A percentile compares a stretch with the other conserved stretches of the same genome.
These are phyloP conservation scores for Drosophila mayaguana DNA, from an alignment of 2,888 invertebrate genomes.

Conservation along the genomic window DNA sequence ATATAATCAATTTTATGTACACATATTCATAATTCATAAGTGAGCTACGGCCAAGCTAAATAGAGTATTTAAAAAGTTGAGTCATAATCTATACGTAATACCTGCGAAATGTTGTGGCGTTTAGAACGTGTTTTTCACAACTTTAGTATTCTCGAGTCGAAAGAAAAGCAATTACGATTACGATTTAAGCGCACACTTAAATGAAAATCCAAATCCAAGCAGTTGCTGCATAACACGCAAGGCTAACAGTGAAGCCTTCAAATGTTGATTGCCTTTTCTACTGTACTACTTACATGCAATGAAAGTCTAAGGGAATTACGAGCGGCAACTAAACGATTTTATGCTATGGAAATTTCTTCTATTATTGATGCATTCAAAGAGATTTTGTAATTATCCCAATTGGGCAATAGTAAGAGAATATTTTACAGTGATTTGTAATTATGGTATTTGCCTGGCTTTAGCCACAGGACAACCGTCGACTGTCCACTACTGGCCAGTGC, in stretches of 20 bases:
- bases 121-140: constrained; percentile 8
- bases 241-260: constrained; percentile 1
- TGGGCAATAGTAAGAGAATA: not conserved
- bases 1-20: too few species aligned
- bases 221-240: constrained; percentile 3
- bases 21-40: not conserved
- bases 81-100: constrained; percentile 11
- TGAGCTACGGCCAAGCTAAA: not conserved
- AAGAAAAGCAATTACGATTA: constrained; percentile 6
- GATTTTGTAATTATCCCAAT: too few species aligned
- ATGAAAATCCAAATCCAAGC: not conserved
- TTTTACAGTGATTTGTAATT: not conserved
- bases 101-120: not conserved
- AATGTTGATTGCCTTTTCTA: not conserved
- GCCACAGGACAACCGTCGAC: not conserved
- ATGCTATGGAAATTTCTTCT: not conserved
- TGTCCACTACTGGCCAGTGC: not conserved
- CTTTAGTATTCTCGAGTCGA: constrained; percentile 1
- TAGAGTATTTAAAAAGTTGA: not conserved
- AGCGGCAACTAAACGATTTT: not conserved
- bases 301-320: not conserved
- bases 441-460: too few species aligned
- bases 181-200: constrained; percentile 6
- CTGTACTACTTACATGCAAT: not conserved
- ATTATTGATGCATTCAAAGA: not conserved